Conservation (phyloP, 1,140 invertebrate species). For the Eulimnadia texana region DNA sequence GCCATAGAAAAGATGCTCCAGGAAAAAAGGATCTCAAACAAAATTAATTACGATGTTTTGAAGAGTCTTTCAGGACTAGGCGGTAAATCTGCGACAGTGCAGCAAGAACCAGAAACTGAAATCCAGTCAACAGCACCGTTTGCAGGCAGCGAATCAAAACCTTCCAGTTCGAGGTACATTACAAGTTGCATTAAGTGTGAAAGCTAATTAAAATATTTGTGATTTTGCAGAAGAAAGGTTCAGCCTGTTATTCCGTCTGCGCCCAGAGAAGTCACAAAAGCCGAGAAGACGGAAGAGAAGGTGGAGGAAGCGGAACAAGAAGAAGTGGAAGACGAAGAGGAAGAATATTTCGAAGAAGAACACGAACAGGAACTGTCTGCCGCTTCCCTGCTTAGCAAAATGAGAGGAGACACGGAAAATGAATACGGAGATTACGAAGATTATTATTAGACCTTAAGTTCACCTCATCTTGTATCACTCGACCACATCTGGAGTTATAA, state of each 20-base stretch:
- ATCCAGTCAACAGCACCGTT: not conserved
- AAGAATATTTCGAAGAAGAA: slow-evolving; percentile 26
- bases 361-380: slow-evolving; percentile 31
- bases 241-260: not conserved
- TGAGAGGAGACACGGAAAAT: slow-evolving; percentile 27
- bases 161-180: not conserved
- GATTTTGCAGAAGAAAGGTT: not conserved
- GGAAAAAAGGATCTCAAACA: slow-evolving; percentile 86
- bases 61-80: slow-evolving; percentile 49
- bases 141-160: not conserved
- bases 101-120: not conserved
- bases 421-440: slow-evolving; percentile 27
- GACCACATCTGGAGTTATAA: no score
- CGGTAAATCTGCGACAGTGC: slow-evolving; percentile 4
- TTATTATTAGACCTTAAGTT: not conserved
- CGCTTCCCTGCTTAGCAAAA: slow-evolving; percentile 32
- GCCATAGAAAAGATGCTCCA: slow-evolving; percentile 89
- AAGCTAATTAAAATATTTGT: not conserved
- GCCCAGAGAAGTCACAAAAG: no score
- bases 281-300: slow-evolving; percentile 12
- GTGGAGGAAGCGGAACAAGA: slow-evolving; percentile 15
- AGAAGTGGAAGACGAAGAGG: slow-evolving; percentile 23
- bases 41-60: slow-evolving; percentile 95
- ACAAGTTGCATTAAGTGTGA: not conserved
- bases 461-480: no score